These are phyloP conservation scores for Chrysomela aeneicollis DNA, from an alignment of 2,888 invertebrate genomes.

Conservation along the genomic window DNA sequence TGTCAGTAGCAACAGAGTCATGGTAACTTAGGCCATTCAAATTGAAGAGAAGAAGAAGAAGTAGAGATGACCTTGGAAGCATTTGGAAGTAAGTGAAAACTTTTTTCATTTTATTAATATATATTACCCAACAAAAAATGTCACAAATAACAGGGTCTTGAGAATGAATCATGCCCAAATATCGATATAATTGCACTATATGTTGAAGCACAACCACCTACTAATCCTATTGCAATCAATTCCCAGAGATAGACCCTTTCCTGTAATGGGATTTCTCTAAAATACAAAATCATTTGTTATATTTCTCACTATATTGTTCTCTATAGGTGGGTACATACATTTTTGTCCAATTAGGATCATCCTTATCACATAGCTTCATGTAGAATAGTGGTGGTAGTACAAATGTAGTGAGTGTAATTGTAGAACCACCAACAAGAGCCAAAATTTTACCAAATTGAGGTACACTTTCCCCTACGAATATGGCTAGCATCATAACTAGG, in stretches of 20 bases:
- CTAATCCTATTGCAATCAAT: slow-evolving; percentile 66
- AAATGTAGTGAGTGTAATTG: slow-evolving; percentile 72
- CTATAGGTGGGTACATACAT: slow-evolving; percentile 53
- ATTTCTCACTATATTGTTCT: neutral
- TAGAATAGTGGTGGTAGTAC: slow-evolving; percentile 75
- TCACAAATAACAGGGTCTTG: slow-evolving; percentile 57
- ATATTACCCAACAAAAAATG: no score
- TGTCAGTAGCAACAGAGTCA: no score
- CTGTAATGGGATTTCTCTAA: slow-evolving; percentile 66
- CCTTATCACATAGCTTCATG: slow-evolving; percentile 66
- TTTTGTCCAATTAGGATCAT: slow-evolving; percentile 59
- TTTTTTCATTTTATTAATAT: neutral
- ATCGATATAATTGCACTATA: slow-evolving; percentile 69
- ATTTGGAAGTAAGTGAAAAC: no score
- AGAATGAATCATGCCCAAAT: slow-evolving; percentile 58
- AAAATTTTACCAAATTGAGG: slow-evolving; percentile 76
- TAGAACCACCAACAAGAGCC: slow-evolving; percentile 75
- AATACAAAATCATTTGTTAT: slow-evolving; percentile 48
- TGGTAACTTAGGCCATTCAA: no score
- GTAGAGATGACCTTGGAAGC: no score
- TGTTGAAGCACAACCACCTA: slow-evolving; percentile 69
- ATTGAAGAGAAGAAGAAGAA: no score
- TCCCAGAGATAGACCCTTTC: slow-evolving; percentile 70
- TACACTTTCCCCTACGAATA: slow-evolving; percentile 73
- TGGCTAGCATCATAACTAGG: slow-evolving; percentile 66